A percentile compares a stretch with the other conserved stretches of the same genome.
These are phyloP conservation scores for Stenichneumon culpator DNA, from an alignment of 2,888 invertebrate species.

Conservation along the genomic window DNA sequence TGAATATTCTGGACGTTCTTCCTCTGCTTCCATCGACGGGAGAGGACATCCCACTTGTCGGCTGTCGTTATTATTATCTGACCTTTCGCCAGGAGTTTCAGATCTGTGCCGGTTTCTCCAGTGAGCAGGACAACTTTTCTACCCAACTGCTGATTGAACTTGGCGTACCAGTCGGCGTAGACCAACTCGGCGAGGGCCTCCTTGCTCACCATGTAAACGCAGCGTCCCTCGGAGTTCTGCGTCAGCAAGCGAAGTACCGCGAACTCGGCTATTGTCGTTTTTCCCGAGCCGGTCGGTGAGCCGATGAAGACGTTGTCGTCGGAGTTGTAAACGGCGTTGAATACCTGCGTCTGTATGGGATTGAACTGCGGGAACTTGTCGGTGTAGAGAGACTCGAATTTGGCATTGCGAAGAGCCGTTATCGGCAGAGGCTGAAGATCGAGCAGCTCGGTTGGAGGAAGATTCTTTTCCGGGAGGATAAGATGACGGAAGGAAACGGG, in stretches of 20 bases:
- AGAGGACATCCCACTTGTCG: conserved; percentile 99
- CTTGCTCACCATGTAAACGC: conserved; percentile 97
- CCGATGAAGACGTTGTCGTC: conserved; percentile 99
- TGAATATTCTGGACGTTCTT: conserved; percentile 99
- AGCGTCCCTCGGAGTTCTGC: conserved; percentile 91
- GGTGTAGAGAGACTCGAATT: conserved; percentile 94
- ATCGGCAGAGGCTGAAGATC: conserved; percentile 98
- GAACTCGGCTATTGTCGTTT: conserved; percentile 98
- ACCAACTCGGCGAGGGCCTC: conserved; percentile 96
- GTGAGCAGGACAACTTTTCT: conserved; percentile 96
- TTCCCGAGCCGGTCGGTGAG: conserved; percentile 96
- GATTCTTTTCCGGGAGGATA: conserved; percentile 98
- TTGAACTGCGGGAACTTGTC: conserved; percentile 97
- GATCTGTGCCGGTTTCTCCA: conserved; percentile 98
- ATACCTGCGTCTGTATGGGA: conserved; percentile 99
- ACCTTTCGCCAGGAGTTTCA: conserved; percentile 96
- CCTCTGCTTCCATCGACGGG: conserved; percentile 99
- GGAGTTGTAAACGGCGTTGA: conserved; percentile 98
- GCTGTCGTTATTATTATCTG: conserved; percentile 99
- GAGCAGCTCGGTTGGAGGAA: conserved; percentile 98
- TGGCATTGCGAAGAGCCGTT: conserved; percentile 95
- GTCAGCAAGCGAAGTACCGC: conserved; percentile 95
- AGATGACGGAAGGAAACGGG: conserved; percentile 99
- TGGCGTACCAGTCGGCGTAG: conserved; percentile 96
- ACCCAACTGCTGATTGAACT: conserved; percentile 93